Evolutionary conservation across 2,888 invertebrate genomes (phyloP), one percentile per base, ranked within the genome.

Genomic region (Sepioteuthis lessoniana): DNA sequence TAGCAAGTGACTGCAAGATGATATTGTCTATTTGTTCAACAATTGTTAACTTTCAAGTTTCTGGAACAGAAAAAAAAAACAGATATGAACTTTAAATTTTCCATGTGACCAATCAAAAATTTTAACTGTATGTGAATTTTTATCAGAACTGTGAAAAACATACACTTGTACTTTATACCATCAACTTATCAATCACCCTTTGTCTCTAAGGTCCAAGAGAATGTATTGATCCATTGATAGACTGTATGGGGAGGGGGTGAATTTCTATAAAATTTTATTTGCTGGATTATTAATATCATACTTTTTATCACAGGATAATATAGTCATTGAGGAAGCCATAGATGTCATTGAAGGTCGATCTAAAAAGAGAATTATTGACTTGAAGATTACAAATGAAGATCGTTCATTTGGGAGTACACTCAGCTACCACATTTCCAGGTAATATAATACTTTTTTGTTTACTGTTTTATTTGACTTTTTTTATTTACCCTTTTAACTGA

Each of bases 341-440:
- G 98, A 98, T 93, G 98, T 99, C 10, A 97, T 99, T 91, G 98
- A 98, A 94, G 98, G 98, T 0, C 97, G 97, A n/a, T 97, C 98
- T 95, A 98, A 98, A 55, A 98, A 98, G 94, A 98, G 98, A 0
- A 98, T 98, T 94, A 98, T 99, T 94, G 98, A 98, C 93, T 98
- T 98, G 98, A 97, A 97, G 94, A 99, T 99, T 95, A 98, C 98
- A 94, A 99, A 99, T 97, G 98, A 98, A 97, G 98, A 99, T 96
- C 98, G 99, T 94, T 98, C 99, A 0, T 99, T 99, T 97, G 98
- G 98, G 0, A 98, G 99, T 1, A 99, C 99, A 0, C 98, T 99
- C 50, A 99, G 99, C 95, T 99, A 99, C 97, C 98, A 98, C 96
- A 99, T 99, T 96, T 99, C 99, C n/a, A 98, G 98, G 99, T 99